phyloP scores from a whole-genome alignment of 92 coral and sea anemone genomes.

The Heteractis magnifica region DNA sequence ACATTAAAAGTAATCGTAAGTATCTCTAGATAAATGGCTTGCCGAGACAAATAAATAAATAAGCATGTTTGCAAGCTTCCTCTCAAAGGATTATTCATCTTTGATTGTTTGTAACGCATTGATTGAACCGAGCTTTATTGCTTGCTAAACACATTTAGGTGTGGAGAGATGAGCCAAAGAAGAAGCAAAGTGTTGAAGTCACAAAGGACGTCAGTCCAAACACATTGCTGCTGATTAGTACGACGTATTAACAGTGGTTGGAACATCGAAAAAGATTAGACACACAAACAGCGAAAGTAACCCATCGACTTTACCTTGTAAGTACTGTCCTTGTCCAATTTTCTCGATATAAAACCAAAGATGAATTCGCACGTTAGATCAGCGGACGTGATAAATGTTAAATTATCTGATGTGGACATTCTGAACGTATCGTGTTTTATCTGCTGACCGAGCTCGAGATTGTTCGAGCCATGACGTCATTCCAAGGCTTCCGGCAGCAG shows the following conservation, averaged over 20 bases:
- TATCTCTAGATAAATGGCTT: too few relatives aligned
- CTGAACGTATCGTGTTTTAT: neutral
- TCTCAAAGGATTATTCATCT: neutral
- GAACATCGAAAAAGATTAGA: too few relatives aligned
- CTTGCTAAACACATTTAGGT: neutral
- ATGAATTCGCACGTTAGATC: neutral
- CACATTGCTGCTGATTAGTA: too few relatives aligned
- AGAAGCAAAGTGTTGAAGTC: neutral
- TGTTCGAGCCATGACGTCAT: slow-evolving; percentile 1
- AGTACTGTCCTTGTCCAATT: neutral
- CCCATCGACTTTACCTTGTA: neutral
- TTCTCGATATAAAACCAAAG: neutral
- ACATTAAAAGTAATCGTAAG: too few relatives aligned
- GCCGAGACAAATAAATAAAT: too few relatives aligned
- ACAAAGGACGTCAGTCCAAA: neutral
- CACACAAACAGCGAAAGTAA: neutral
- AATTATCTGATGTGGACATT: neutral
- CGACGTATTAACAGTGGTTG: too few relatives aligned
- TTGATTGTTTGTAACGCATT: neutral
- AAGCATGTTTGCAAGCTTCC: neutral
- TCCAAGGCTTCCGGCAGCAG: neutral
- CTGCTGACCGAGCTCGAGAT: slow-evolving; percentile 6
- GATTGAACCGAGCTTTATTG: neutral
- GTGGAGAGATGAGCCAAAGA: neutral
- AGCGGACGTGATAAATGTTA: neutral